phyloP scores from a whole-genome alignment of 2,113 vertebrate species.

The Scytalopus superciliaris region DNA sequence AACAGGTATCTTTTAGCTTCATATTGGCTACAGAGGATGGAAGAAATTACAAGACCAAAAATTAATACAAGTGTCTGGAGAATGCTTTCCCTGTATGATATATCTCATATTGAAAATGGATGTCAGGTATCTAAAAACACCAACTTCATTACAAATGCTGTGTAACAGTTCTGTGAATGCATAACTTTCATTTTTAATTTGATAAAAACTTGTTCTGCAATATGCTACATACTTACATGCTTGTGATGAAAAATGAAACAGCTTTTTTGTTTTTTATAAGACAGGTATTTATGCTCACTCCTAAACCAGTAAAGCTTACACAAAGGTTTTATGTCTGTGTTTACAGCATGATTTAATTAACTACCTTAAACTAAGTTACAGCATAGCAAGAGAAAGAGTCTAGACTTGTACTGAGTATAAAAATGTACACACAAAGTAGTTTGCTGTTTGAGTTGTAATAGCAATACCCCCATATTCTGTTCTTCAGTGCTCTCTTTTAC shows the following conservation, averaged over 20 bases:
- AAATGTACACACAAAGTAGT: neutral
- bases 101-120: slow-evolving; percentile 22
- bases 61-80: neutral
- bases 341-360: neutral
- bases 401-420: neutral
- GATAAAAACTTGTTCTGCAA: neutral
- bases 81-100: slow-evolving; percentile 34
- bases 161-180: neutral
- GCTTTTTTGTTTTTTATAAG: neutral
- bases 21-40: slow-evolving; percentile 16
- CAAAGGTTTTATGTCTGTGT: neutral
- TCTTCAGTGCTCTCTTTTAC: neutral
- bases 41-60: slow-evolving; percentile 44
- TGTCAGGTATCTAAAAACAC: neutral
- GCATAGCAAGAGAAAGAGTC: neutral
- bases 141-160: neutral
- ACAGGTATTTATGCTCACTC: neutral
- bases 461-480: neutral
- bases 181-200: neutral
- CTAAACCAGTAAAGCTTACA: neutral
- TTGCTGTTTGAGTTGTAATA: neutral
- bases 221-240: neutral
- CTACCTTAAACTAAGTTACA: neutral
- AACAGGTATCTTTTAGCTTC: slow-evolving; percentile 25
- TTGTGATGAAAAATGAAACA: neutral